Base-by-base conservation (phyloP, 2,797 vertebrate species). In the Margarornis squamiger region DNA sequence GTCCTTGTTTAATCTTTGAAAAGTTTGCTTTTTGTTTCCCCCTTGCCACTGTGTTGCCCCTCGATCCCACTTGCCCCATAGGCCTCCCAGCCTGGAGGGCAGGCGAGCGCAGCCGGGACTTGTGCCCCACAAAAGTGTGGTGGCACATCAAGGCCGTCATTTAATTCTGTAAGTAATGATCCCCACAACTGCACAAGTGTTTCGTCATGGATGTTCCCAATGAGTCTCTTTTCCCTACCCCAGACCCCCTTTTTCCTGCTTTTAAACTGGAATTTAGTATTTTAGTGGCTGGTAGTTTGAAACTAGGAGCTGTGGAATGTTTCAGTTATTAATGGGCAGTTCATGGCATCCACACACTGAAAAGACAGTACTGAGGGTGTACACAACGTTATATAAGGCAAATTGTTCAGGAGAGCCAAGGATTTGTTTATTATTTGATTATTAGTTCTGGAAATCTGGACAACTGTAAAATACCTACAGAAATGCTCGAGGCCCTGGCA, bases 81-180 rank as follows among this genome's bases (percentile, higher is more conserved):
- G 92, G 96, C 95, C 94, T 88, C 98, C 96, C 97, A 97, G 96
- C 94, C 98, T 97, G 97, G 98, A 97, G 98, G 98, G 98, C 97
- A 98, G 97, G 98, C 97, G 92, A 98, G 97, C 96, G 98, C 96
- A 98, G 95, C 96, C 97, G 98, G 96, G 98, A 98, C 96, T 96
- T 98, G 98, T 98, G 97, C 98, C 97, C 97, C 97, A 96, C 97
- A 98, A 97, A 98, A 98, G 96, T 97, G 97, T 98, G 94, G 97
- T 96, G 98, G 97, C 97, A 96, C 96, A 95, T 96, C 97, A 95
- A 97, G 97, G 95, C 97, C 97, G 75, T 97, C 97, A 38, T 97
- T 97, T 96, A 92, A 98, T 95, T 98, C 97, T 98, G 98, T 99
- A 98, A 99, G 98, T 99, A 98, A 98, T 36, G 86, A 95, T 97